A percentile compares a stretch with the other conserved stretches of the same genome.
phyloP scores from a whole-genome alignment of 2,113 vertebrate species.

The Ophthalmolycus amberensis region DNA sequence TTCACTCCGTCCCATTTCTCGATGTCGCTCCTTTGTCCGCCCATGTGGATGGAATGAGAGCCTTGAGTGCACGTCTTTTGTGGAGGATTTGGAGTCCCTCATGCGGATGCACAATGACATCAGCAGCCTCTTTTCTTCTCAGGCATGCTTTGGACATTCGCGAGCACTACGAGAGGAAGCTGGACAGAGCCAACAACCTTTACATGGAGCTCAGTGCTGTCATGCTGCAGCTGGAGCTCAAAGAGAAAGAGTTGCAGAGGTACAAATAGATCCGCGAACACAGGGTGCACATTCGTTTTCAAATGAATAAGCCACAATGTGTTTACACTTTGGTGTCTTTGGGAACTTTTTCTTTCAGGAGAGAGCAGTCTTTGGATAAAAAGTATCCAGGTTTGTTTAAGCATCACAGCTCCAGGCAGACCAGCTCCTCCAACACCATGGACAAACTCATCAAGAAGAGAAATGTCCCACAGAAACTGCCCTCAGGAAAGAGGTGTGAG shows the following conservation, averaged over 20 bases:
- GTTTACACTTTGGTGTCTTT: constrained; percentile 13
- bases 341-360: constrained; percentile 74
- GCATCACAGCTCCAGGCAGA: constrained; percentile 88
- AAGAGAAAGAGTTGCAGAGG: constrained; percentile 95
- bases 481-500: constrained; percentile 90
- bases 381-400: constrained; percentile 93
- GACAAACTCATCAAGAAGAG: constrained; percentile 98
- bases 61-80: constrained; percentile 42
- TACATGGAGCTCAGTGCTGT: constrained; percentile 98
- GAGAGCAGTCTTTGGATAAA: constrained; percentile 95
- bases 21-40: constrained; percentile 29
- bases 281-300: neutral
- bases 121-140: constrained; percentile 55
- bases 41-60: constrained; percentile 27
- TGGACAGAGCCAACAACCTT: constrained; percentile 96
- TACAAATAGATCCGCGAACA: constrained; percentile 39
- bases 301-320: neutral
- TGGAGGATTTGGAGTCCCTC: constrained; percentile 52
- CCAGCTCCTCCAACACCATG: constrained; percentile 90
- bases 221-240: constrained; percentile 97
- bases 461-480: constrained; percentile 95
- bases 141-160: constrained; percentile 97
- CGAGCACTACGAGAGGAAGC: constrained; percentile 96
- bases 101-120: constrained; percentile 57
- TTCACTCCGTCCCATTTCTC: constrained; percentile 29